Percentiles rank a stretch among this genome's conserved stretches.
Evolutionary conservation across 1,140 invertebrate species (phyloP).

Genomic region (Probaryconus sp.): DNA sequence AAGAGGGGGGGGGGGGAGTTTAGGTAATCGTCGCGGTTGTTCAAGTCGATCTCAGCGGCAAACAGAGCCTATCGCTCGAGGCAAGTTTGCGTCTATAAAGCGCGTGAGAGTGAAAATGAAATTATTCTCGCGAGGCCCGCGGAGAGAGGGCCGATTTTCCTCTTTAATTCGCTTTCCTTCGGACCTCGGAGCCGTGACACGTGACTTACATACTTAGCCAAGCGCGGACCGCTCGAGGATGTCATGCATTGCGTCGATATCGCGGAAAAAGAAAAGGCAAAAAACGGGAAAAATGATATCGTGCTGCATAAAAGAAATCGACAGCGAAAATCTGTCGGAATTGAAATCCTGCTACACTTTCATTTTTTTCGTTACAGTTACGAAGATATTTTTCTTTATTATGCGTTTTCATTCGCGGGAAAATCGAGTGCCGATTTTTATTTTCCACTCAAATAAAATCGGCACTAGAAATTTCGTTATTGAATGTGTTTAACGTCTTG

Average conservation of each 20-base stretch:
- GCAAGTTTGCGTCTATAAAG: conserved; percentile 14
- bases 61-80: conserved; percentile 41
- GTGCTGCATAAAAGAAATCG: conserved; percentile 46
- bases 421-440: too few relatives aligned
- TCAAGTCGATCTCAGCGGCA: conserved; percentile 11
- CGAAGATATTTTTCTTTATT: neutral
- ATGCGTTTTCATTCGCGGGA: neutral
- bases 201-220: conserved; percentile 55
- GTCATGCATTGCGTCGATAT: conserved; percentile 55
- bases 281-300: conserved; percentile 38
- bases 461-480: too few relatives aligned
- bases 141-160: conserved; percentile 52
- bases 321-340: conserved; percentile 30
- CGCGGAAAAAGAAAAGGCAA: conserved; percentile 52
- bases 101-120: conserved; percentile 50
- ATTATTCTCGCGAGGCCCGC: conserved; percentile 21
- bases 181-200: conserved; percentile 54
- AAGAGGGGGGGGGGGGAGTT: too few relatives aligned
- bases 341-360: conserved; percentile 18
- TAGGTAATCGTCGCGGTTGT: conserved; percentile 4
- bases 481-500: too few relatives aligned
- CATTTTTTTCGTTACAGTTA: too few relatives aligned
- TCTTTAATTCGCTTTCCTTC: conserved; percentile 59
- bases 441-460: too few relatives aligned
- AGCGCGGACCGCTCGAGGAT: conserved; percentile 54